Conservation (phyloP, 2,888 invertebrate species). For the Philaethria dido region DNA sequence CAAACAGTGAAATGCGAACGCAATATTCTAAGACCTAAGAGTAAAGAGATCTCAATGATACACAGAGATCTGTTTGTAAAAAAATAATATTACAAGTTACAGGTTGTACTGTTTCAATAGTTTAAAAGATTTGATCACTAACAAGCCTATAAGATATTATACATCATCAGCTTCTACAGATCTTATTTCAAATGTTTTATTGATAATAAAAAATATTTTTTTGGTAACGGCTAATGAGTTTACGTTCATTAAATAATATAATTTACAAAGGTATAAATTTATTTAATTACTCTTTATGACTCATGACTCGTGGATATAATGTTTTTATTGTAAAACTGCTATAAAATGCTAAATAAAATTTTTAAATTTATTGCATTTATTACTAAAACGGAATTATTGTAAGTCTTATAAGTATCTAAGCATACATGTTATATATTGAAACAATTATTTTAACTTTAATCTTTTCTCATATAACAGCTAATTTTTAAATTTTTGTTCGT, state of each 20-base stretch:
- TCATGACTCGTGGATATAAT: conserved; percentile 38
- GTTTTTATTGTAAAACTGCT: conserved; percentile 30
- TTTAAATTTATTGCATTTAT: conserved; percentile 31
- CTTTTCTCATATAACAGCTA: too few species aligned
- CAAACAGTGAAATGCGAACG: too few species aligned
- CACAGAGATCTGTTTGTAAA: too few species aligned
- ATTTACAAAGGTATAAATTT: conserved; percentile 19
- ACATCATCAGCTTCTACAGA: neutral
- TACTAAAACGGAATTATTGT: conserved; percentile 5
- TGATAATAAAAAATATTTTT: neutral
- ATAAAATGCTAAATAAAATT: conserved; percentile 36
- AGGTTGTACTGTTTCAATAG: neutral
- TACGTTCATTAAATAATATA: conserved; percentile 24
- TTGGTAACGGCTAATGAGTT: conserved; percentile 14
- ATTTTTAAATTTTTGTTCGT: too few species aligned
- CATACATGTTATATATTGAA: neutral
- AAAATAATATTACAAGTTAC: too few species aligned
- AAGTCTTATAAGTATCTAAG: neutral
- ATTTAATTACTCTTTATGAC: conserved; percentile 18
- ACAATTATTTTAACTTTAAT: neutral
- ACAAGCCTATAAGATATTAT: neutral
- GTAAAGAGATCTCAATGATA: too few species aligned
- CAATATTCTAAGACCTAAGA: too few species aligned
- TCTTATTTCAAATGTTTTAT: conserved; percentile 1
- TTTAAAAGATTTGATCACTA: neutral